phyloP scores from a whole-genome alignment of 2,797 vertebrate genomes.

The Coracias cyanogaster region DNA sequence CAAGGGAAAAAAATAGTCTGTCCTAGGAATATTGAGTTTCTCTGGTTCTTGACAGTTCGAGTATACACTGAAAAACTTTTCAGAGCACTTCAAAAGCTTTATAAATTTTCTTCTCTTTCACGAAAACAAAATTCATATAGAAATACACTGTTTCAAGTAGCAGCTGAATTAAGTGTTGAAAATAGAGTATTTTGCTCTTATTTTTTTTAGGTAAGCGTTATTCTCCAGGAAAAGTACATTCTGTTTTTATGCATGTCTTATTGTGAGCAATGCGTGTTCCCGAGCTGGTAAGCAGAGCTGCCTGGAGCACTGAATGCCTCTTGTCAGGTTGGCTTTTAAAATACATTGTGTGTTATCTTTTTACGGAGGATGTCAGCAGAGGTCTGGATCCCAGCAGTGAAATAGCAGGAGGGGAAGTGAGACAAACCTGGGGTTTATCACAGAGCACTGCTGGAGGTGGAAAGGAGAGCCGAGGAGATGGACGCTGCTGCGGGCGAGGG shows the following conservation, averaged over 20 bases:
- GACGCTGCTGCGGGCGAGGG: not conserved
- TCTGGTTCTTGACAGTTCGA: not conserved
- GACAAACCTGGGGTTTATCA: not conserved
- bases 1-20: not conserved
- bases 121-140: not conserved
- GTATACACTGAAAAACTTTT: not conserved
- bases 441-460: not conserved
- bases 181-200: not conserved
- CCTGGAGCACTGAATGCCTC: not conserved
- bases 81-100: not conserved
- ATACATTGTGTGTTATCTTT: not conserved
- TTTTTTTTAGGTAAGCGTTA: not conserved
- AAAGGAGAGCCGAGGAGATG: not conserved
- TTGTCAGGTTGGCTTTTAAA: conserved; percentile 1
- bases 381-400: not conserved
- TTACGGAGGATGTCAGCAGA: not conserved
- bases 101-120: not conserved
- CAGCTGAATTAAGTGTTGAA: not conserved
- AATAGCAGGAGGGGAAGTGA: not conserved
- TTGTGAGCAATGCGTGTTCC: not conserved
- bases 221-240: conserved; percentile 8
- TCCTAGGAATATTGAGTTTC: not conserved
- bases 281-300: not conserved
- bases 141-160: not conserved
- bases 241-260: not conserved